Percentiles rank a stretch among this genome's conserved stretches.
phyloP scores from a whole-genome alignment of 2,888 invertebrate genomes.

The Tryphoninae sp. region DNA sequence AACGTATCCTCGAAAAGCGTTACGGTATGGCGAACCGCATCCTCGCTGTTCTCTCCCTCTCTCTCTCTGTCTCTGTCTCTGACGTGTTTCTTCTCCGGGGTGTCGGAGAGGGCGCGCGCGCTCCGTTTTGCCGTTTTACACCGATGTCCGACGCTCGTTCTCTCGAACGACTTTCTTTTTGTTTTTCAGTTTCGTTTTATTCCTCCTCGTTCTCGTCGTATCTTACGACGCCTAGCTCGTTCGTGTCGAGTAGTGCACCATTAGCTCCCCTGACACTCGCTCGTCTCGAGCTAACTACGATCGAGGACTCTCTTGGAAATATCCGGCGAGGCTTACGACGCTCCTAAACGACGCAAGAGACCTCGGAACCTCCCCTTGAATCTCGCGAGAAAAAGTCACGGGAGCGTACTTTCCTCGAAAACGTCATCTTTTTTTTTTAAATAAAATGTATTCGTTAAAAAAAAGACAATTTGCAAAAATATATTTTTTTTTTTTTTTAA shows the following conservation, averaged over 20 bases:
- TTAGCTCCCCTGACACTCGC: slow-evolving; percentile 58
- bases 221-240: slow-evolving; percentile 57
- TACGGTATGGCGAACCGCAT: slow-evolving; percentile 22
- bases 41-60: slow-evolving; percentile 47
- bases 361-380: background rate
- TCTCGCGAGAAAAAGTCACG: background rate
- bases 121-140: slow-evolving; percentile 52
- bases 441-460: too few species aligned
- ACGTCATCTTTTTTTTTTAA: too few species aligned
- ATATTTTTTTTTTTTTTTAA: too few species aligned
- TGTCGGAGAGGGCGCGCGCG: slow-evolving; percentile 45
- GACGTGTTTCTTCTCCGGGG: slow-evolving; percentile 54
- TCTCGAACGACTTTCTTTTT: slow-evolving; percentile 38
- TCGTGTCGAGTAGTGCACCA: slow-evolving; percentile 57
- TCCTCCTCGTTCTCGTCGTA: slow-evolving; percentile 41
- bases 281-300: slow-evolving; percentile 21
- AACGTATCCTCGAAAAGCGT: slow-evolving; percentile 20
- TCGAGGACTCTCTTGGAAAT: slow-evolving; percentile 27
- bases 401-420: background rate
- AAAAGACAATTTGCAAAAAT: too few species aligned
- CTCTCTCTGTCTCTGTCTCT: slow-evolving; percentile 53
- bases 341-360: slow-evolving; percentile 5
- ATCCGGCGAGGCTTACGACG: background rate
- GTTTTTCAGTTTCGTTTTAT: slow-evolving; percentile 41
- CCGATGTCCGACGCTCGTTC: slow-evolving; percentile 63